phyloP scores from a whole-genome alignment of 1,140 invertebrate genomes.

The Contarinia nasturtii region DNA sequence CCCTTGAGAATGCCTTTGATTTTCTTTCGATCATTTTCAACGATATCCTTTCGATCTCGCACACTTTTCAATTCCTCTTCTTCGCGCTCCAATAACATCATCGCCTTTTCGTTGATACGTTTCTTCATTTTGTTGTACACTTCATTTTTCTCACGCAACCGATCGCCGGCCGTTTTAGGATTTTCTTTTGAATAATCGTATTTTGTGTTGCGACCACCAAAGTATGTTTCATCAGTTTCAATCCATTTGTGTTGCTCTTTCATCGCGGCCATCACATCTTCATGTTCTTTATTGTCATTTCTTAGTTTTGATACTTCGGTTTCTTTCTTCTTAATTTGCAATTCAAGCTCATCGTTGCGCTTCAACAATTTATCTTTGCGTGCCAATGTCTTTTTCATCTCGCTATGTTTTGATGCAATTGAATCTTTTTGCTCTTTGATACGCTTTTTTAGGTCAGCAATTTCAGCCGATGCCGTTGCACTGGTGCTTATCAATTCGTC shows the following conservation, averaged over 20 bases:
- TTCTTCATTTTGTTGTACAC: constrained; percentile 52
- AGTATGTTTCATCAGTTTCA: constrained; percentile 52
- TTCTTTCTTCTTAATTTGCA: constrained; percentile 62
- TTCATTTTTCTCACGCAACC: constrained; percentile 39
- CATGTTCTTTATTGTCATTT: constrained; percentile 24
- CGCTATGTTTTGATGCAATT: constrained; percentile 54
- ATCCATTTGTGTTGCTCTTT: constrained; percentile 47
- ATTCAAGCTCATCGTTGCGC: constrained; percentile 38
- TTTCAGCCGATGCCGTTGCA: constrained; percentile 22
- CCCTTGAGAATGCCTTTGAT: constrained; percentile 68
- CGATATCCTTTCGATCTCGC: constrained; percentile 59
- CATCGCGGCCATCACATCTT: constrained; percentile 19
- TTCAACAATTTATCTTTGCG: constrained; percentile 52
- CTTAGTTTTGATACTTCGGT: constrained; percentile 43
- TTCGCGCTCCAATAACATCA: constrained; percentile 66
- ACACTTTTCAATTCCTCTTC: constrained; percentile 74
- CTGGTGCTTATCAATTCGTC: constrained; percentile 26
- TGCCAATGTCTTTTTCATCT: constrained; percentile 39
- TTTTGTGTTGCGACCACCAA: constrained; percentile 45
- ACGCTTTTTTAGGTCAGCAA: constrained; percentile 33
- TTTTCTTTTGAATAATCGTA: constrained; percentile 35
- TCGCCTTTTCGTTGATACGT: constrained; percentile 68
- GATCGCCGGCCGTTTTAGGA: constrained; percentile 35
- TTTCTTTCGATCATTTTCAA: constrained; percentile 71
- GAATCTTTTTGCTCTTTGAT: constrained; percentile 57